A percentile compares a stretch with the other conserved stretches of the same genome.
These are phyloP conservation scores for Danio tinwini DNA, from an alignment of 2,797 vertebrate genomes.

Conservation along the genomic window DNA sequence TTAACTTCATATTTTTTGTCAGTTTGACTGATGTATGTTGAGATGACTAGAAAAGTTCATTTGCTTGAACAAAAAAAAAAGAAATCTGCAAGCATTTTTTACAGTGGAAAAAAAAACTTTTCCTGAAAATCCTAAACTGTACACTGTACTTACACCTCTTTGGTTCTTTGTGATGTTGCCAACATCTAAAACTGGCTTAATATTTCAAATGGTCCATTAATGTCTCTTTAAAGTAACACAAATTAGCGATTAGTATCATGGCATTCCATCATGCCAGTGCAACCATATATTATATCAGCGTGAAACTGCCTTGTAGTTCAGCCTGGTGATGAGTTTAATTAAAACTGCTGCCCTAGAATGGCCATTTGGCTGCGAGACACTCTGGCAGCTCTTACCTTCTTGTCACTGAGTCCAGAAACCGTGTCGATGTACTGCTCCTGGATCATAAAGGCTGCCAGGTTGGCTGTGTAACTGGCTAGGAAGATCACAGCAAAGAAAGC, in stretches of 20 bases:
- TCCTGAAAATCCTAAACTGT: no score
- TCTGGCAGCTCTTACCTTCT: conserved; percentile 83
- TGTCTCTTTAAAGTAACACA: conserved; percentile 16
- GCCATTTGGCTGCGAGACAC: conserved; percentile 1
- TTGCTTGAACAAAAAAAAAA: no score
- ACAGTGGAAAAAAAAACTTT: no score
- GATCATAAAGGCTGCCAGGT: conserved; percentile 98
- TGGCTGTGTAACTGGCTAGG: conserved; percentile 97
- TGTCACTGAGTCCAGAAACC: conserved; percentile 95
- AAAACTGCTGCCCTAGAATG: background rate
- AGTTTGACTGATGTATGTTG: no score
- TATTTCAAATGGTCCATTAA: conserved; percentile 6
- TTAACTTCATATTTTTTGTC: no score
- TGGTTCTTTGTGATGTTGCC: background rate
- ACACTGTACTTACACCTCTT: background rate
- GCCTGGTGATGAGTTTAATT: conserved; percentile 5
- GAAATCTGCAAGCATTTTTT: no score
- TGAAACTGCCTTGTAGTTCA: background rate
- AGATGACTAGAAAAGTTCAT: no score
- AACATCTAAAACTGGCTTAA: background rate
- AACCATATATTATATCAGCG: background rate
- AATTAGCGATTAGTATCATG: conserved; percentile 13
- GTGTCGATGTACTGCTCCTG: conserved; percentile 99
- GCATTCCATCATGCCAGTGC: conserved; percentile 19
- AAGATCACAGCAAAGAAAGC: conserved; percentile 99